Percentiles rank a stretch among this genome's conserved stretches.
These are phyloP conservation scores for Salpingus planirostris DNA, from an alignment of 2,888 invertebrate genomes.

Conservation along the genomic window DNA sequence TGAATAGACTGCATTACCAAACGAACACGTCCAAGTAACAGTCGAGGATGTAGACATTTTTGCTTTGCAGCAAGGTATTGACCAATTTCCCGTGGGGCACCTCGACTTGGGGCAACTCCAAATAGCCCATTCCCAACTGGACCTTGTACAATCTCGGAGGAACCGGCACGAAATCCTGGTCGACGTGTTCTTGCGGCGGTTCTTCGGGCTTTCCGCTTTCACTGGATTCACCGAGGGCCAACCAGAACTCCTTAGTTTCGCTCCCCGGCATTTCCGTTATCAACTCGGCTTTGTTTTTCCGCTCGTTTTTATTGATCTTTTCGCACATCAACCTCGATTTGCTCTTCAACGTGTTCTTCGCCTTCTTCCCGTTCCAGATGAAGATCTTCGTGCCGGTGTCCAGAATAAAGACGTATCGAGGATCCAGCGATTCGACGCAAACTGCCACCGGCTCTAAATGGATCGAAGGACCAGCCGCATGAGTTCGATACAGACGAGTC, in stretches of 20 bases:
- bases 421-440: constrained; percentile 67
- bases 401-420: constrained; percentile 83
- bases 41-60: constrained; percentile 94
- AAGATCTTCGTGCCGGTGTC: constrained; percentile 80
- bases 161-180: constrained; percentile 54
- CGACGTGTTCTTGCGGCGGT: constrained; percentile 59
- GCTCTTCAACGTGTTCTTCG: constrained; percentile 82
- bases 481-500: constrained; percentile 78
- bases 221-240: constrained; percentile 52
- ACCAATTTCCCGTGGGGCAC: constrained; percentile 66
- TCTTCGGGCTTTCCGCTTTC: constrained; percentile 46
- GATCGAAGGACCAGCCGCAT: constrained; percentile 76
- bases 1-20: constrained; percentile 55
- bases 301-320: constrained; percentile 96
- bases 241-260: constrained; percentile 83
- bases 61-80: constrained; percentile 72
- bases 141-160: constrained; percentile 84
- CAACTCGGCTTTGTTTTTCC: constrained; percentile 91
- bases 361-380: constrained; percentile 83
- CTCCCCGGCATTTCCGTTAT: constrained; percentile 72
- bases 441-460: constrained; percentile 84
- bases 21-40: constrained; percentile 90
- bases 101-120: constrained; percentile 92
- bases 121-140: constrained; percentile 95
- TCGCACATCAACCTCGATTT: constrained; percentile 89